Evolutionary conservation across 30 jellyfish, hydroid and myxozoan species (phyloP).

Genomic region (Aurelia coerulea): DNA sequence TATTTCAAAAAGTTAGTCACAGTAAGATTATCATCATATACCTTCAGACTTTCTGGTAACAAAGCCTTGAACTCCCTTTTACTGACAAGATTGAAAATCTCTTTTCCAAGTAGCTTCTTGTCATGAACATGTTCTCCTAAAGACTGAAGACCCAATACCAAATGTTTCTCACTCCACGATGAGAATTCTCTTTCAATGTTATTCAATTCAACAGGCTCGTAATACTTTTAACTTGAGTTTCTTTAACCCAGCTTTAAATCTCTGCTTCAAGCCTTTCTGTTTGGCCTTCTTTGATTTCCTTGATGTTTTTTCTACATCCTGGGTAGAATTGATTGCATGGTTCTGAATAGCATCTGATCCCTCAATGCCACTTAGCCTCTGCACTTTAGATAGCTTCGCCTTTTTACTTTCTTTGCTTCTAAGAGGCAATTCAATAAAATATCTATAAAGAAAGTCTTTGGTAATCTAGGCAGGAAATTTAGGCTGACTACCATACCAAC

Average conservation of each 20-base stretch:
- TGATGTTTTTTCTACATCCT: slow-evolving; percentile 19
- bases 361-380: neutral
- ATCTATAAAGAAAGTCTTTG: too few species aligned
- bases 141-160: slow-evolving; percentile 27
- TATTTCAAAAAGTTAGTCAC: too few species aligned
- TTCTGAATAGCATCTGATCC: slow-evolving; percentile 34
- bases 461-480: too few species aligned
- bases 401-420: neutral
- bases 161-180: slow-evolving; percentile 15
- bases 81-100: slow-evolving; percentile 63
- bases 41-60: slow-evolving; percentile 86
- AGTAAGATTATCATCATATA: slow-evolving; percentile 1
- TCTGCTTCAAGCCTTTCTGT: neutral
- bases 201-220: slow-evolving; percentile 21
- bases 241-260: slow-evolving; percentile 11
- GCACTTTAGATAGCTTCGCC: neutral
- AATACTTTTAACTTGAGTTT: slow-evolving; percentile 3
- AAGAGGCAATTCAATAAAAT: too few species aligned
- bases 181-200: slow-evolving; percentile 36
- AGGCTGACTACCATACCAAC: too few species aligned
- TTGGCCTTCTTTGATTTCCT: neutral
- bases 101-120: slow-evolving; percentile 67
- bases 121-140: slow-evolving; percentile 66
- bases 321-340: slow-evolving; percentile 75
- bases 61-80: slow-evolving; percentile 85